Percentiles rank a stretch among this genome's conserved stretches.
These are phyloP conservation scores for Coranthus polyacanthus DNA, from an alignment of 2,797 vertebrate species.

Conservation along the genomic window DNA sequence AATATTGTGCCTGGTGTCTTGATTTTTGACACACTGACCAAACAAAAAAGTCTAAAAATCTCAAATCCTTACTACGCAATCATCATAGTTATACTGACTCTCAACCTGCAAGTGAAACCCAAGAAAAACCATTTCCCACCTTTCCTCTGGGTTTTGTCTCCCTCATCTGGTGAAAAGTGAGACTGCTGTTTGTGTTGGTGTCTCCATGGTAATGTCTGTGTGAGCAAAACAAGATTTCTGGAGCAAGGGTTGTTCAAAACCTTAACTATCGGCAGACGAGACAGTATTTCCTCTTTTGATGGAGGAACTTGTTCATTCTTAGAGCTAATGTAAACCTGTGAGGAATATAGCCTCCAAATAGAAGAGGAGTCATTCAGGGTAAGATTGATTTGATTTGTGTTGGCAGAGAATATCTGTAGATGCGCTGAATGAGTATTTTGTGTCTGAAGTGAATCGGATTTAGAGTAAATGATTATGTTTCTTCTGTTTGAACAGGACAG, in stretches of 20 bases:
- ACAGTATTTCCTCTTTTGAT: background rate
- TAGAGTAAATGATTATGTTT: background rate
- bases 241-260: slow-evolving; percentile 14
- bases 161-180: slow-evolving; percentile 41
- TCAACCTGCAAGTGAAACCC: no score
- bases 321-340: background rate
- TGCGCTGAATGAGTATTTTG: background rate
- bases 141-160: slow-evolving; percentile 37
- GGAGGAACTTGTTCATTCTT: background rate
- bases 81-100: no score
- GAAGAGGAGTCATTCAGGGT: slow-evolving; percentile 18
- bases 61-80: no score
- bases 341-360: no score
- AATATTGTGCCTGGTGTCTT: slow-evolving; percentile 28
- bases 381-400: slow-evolving; percentile 19
- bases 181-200: slow-evolving; percentile 24
- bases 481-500: slow-evolving; percentile 1
- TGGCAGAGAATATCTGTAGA: background rate
- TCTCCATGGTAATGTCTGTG: slow-evolving; percentile 64
- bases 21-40: slow-evolving; percentile 26
- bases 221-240: slow-evolving; percentile 33
- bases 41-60: no score
- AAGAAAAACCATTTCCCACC: background rate
- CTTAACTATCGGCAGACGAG: no score
- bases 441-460: background rate